Evolutionary conservation across 1,140 invertebrate genomes (phyloP), one percentile per base, ranked within the genome.

Genomic region (Bursaphelenchus mucronatus): DNA sequence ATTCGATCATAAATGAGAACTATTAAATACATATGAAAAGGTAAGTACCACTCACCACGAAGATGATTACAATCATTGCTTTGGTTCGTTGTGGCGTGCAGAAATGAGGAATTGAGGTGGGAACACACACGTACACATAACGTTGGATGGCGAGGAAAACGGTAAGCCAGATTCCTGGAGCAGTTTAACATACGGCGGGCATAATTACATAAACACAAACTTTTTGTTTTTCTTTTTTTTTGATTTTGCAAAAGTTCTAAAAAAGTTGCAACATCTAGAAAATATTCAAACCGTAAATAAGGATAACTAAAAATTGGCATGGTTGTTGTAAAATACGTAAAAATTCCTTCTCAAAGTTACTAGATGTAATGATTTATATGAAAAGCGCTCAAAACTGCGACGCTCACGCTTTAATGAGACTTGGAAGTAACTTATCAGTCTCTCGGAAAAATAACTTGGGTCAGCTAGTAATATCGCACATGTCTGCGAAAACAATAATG

Each of bases 51-150:
- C 72, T 66, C 52, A 77, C 75, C 43, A 49, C 11, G 19, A 76
- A 30, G 8, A 76, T 80, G 10, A 63, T 30, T 19, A 72, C 55
- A 41, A 76, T 68, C 19, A 49, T 46, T 11, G 67, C 39, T 43
- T 73, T 70, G 1, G 75, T 78, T 13, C 47, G 64, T 62, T 58
- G 56, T 45, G 75, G 75, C 7, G 75, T 77, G 54, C 75, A 77
- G 21, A 75, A 63, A 7, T 44, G 63, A 45, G 79, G 74, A 41
- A 77, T 63, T 6, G 39, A 51, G 43, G 40, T 59, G 3, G 75
- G 75, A n/a, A 77, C 63, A 61, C 75, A 77, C 0, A 77, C 75
- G 49, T 77, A 77, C 11, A 77, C 57, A 56, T 76, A 79, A 13
- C 75, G 54, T 64, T 77, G 75, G 52, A 77, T 70, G 11, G 76